Evolutionary conservation across 2,797 vertebrate genomes (phyloP).

Genomic region (Lagorchestes hirsutus): DNA sequence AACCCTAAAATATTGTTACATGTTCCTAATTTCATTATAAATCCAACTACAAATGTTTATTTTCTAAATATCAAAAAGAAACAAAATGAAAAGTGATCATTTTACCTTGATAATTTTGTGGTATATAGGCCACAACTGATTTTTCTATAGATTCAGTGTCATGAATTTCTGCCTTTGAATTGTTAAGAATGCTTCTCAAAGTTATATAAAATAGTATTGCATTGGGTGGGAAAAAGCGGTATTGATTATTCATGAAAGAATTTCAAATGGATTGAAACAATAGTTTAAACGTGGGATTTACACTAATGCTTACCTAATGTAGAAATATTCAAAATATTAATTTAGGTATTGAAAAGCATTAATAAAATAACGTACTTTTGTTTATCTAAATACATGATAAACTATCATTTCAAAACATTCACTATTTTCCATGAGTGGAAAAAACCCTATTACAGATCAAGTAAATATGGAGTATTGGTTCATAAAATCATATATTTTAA

Average conservation of each 20-base stretch:
- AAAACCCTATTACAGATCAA: not conserved
- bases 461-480: not conserved
- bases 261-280: slow-evolving; percentile 20
- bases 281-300: not conserved
- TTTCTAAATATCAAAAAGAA: not conserved
- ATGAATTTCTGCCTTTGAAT: not conserved
- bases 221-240: slow-evolving; percentile 10
- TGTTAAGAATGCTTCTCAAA: not conserved
- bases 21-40: not conserved
- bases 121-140: not conserved
- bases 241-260: slow-evolving; percentile 15
- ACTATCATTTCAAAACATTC: slow-evolving; percentile 38
- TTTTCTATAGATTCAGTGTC: not conserved
- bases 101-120: not conserved
- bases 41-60: not conserved
- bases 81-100: not conserved
- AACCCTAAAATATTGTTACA: not conserved
- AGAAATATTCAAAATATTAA: not conserved
- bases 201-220: slow-evolving; percentile 21
- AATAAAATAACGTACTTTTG: not conserved
- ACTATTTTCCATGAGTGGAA: slow-evolving; percentile 16
- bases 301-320: not conserved
- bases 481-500: not conserved
- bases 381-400: slow-evolving; percentile 26
- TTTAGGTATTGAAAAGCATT: slow-evolving; percentile 29